Base-by-base conservation (phyloP, 2,888 invertebrate species). In the Drosophila histrio region DNA sequence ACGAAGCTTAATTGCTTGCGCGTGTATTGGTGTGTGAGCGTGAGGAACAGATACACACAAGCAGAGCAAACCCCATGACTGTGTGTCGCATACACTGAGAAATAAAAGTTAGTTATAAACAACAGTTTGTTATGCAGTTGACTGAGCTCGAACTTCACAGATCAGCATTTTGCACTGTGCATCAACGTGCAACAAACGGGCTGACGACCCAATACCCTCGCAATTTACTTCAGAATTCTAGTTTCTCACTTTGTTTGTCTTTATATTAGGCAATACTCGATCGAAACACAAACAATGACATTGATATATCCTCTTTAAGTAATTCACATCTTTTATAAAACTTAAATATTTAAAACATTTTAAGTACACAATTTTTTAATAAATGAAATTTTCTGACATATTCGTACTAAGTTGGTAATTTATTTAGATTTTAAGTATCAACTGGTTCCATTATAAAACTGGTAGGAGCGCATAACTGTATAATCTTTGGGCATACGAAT, bases 1-100 rank as follows among this genome's bases (percentile, higher is more conserved):
- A 91, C 87, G 87, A 91, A 88, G 88, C 90, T 91, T 91, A 91
- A 91, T 91, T 91, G 90, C 64, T 60, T 87, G 83, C 70, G 57
- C 41, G 46, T 83, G 91, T 91, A 73, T 89, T 80, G 65, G 77
- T 84, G 61, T 59, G 52, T 77, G 85, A 64, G 65, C 59, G 30
- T 67, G 41, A 54, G 41, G 49, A 43, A 58, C 49, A 52, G 24
- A 54, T 30, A 53, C 26, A 32, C 26, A 72, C 43, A 59, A 22
- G 30, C 32, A 47, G 56, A 44, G 30, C 52, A 70, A 41, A 36
- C 59, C 72, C 61, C 66, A 67, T 72, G 61, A 71, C 72, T 58
- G 56, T 60, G 43, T 53, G 46, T 24, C 22, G 28, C 6, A 13
- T 71, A 60, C 79, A 81, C 79, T 70, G 46, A 24, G 17, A 32